phyloP scores from a whole-genome alignment of 37 sponge, comb jelly and placozoan genomes.

The Lycopodina hypogea region DNA sequence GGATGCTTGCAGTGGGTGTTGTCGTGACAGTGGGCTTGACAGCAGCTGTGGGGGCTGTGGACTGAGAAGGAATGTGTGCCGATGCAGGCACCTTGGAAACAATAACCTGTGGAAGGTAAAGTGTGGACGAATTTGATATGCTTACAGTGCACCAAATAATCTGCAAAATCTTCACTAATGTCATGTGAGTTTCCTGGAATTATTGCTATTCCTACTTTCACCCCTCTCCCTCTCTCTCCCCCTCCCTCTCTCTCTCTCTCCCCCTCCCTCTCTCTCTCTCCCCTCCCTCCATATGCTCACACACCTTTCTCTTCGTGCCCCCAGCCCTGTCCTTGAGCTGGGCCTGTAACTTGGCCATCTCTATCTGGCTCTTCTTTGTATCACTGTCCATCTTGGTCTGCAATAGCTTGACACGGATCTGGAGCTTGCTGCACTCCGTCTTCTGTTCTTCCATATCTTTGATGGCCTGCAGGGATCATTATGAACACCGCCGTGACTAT shows the following conservation, averaged over 20 bases:
- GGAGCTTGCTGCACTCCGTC: background rate
- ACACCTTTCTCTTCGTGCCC: conserved; percentile 27
- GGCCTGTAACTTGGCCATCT: conserved; percentile 35
- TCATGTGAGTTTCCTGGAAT: too few species aligned
- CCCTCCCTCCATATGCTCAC: background rate
- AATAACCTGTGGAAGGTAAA: background rate
- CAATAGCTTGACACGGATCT: conserved; percentile 11
- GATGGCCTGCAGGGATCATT: background rate
- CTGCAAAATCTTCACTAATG: too few species aligned
- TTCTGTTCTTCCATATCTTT: conserved; percentile 28
- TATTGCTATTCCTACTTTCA: too few species aligned
- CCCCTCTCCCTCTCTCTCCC: too few species aligned
- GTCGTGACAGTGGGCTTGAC: conserved; percentile 66
- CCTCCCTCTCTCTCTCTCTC: too few species aligned
- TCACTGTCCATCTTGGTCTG: conserved; percentile 24
- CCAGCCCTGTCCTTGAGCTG: conserved; percentile 24
- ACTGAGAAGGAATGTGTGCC: conserved; percentile 13
- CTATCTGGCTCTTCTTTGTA: conserved; percentile 7
- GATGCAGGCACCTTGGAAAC: conserved; percentile 3
- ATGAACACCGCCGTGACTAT: too few species aligned
- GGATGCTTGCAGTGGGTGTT: conserved; percentile 73
- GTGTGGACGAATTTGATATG: too few species aligned
- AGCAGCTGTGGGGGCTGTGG: conserved; percentile 59
- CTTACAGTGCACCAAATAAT: too few species aligned
- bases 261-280: too few species aligned